A percentile compares a stretch with the other conserved stretches of the same genome.
Evolutionary conservation across 2,888 invertebrate genomes (phyloP).

Genomic region (Drosophila ustulata): DNA sequence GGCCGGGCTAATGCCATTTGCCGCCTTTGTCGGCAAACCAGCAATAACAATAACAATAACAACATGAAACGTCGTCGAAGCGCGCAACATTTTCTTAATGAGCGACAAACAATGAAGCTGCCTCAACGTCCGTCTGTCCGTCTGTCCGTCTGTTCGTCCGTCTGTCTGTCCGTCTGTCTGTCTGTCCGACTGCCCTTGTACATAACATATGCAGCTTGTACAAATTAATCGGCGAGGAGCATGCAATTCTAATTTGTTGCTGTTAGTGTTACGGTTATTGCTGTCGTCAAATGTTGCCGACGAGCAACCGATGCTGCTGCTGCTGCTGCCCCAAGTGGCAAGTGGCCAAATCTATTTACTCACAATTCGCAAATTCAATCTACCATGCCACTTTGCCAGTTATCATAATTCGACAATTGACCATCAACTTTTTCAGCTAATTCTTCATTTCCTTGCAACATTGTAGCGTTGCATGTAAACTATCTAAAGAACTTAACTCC

Average conservation of each 20-base stretch:
- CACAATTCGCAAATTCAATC: no score
- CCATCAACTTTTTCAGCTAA: neutral
- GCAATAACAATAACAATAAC: conserved; percentile 12
- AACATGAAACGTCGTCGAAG: conserved; percentile 52
- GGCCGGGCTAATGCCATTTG: conserved; percentile 5
- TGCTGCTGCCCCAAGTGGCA: neutral
- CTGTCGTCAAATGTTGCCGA: conserved; percentile 14
- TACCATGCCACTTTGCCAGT: no score
- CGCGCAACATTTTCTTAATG: conserved; percentile 76
- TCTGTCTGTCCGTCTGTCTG: conserved; percentile 1
- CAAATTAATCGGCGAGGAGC: conserved; percentile 69
- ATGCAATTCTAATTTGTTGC: conserved; percentile 77
- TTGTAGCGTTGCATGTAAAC: no score
- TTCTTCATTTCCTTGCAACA: no score
- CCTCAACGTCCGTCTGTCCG: conserved; percentile 1
- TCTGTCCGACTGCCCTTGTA: conserved; percentile 2
- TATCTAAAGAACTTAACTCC: no score
- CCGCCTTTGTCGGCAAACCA: conserved; percentile 36
- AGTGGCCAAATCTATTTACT: neutral
- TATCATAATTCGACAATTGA: no score
- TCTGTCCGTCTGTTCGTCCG: neutral
- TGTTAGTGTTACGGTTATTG: conserved; percentile 58
- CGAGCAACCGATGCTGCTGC: neutral
- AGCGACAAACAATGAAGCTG: conserved; percentile 71
- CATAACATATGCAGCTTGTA: conserved; percentile 11